A percentile compares a stretch with the other conserved stretches of the same genome.
phyloP scores from a whole-genome alignment of 1,140 invertebrate genomes.

The Hyposmocoma kahamanoa region DNA sequence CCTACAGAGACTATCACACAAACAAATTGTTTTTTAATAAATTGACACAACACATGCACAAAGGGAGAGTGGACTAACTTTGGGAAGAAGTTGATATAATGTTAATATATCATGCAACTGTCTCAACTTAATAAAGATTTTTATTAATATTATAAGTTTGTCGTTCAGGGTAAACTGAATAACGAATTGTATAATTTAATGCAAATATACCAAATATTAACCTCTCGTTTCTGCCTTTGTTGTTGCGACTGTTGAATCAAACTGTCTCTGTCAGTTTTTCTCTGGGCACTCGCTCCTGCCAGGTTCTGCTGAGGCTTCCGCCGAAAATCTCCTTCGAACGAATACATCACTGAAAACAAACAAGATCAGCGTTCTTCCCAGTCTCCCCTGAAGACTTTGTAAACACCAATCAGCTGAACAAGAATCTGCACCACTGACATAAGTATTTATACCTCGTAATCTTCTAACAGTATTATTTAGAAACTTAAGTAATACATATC shows the following conservation, averaged over 20 bases:
- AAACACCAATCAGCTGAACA: conserved; percentile 42
- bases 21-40: too few species aligned
- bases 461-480: too few species aligned
- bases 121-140: too few species aligned
- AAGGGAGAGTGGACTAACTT: too few species aligned
- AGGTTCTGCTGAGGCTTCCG: conserved; percentile 92
- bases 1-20: too few species aligned
- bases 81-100: too few species aligned
- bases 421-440: too few species aligned
- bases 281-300: conserved; percentile 83
- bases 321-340: conserved; percentile 94
- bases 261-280: conserved; percentile 83
- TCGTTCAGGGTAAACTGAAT: conserved; percentile 6
- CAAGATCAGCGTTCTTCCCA: conserved; percentile 8
- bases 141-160: too few species aligned
- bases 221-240: conserved; percentile 90
- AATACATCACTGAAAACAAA: conserved; percentile 76
- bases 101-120: too few species aligned
- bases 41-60: too few species aligned
- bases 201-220: conserved; percentile 42
- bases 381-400: conserved; percentile 17
- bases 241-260: conserved; percentile 86
- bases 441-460: too few species aligned
- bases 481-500: too few species aligned
- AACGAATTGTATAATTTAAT: not conserved